phyloP scores from a whole-genome alignment of 2,113 vertebrate genomes.

The Cairina moschata region DNA sequence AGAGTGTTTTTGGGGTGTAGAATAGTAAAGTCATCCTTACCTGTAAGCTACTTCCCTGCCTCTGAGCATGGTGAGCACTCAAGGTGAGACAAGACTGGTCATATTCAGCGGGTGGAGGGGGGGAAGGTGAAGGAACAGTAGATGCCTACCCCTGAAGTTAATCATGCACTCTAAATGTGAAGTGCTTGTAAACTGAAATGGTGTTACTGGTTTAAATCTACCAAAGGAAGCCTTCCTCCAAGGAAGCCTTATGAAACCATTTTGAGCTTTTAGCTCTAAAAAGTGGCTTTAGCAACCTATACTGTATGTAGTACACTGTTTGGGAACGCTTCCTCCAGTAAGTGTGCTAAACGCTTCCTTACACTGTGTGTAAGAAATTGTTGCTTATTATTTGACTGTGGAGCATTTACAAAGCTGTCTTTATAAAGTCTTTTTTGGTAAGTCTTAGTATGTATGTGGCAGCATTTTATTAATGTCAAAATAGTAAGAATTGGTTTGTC shows the following conservation, averaged over 20 bases:
- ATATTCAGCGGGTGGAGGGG: neutral
- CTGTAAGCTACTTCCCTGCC: fast-evolving
- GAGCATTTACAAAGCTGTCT: neutral
- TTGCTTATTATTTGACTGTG: neutral
- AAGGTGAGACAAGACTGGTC: neutral
- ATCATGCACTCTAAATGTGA: neutral
- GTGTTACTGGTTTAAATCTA: neutral
- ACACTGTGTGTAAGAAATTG: conserved; percentile 15
- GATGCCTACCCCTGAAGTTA: neutral
- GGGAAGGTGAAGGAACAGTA: neutral
- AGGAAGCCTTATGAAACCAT: neutral
- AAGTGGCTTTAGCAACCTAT: neutral
- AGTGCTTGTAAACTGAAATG: neutral
- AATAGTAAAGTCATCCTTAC: neutral
- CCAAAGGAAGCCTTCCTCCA: conserved; percentile 14
- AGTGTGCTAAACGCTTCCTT: neutral
- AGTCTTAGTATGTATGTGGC: neutral
- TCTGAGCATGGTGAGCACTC: neutral
- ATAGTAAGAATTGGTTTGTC: neutral
- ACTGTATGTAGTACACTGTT: neutral
- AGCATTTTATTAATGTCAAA: conserved; percentile 28
- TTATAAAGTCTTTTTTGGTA: neutral
- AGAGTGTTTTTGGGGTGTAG: neutral
- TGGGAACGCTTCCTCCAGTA: neutral
- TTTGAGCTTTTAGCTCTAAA: conserved; percentile 17